Conservation (phyloP, 2,888 invertebrate genomes). For the Cepaea hortensis region DNA sequence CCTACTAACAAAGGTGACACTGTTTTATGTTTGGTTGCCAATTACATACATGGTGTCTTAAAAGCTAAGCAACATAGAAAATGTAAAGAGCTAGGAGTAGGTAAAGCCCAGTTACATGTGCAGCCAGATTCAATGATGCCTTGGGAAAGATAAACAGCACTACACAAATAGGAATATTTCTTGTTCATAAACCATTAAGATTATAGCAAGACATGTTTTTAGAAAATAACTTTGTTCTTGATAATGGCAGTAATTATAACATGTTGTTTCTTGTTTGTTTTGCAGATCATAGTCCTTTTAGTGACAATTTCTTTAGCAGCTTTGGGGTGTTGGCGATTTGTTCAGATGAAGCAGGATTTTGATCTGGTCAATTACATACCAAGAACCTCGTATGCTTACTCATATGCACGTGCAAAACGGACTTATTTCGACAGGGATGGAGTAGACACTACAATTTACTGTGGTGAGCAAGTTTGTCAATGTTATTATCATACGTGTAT, state of each 20-base stretch:
- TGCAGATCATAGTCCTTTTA: constrained; percentile 74
- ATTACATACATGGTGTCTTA: not conserved
- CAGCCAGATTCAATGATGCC: too few species aligned
- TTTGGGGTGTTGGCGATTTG: constrained; percentile 81
- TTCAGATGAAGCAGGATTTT: constrained; percentile 85
- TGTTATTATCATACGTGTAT: not conserved
- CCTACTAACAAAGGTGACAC: constrained; percentile 81
- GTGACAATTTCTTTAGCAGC: constrained; percentile 81
- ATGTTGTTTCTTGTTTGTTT: not conserved
- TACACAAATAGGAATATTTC: too few species aligned
- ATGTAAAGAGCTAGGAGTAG: not conserved
- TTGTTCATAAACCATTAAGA: too few species aligned
- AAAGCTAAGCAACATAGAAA: not conserved
- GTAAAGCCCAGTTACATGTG: too few species aligned
- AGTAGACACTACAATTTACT: constrained; percentile 61
- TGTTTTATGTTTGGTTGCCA: not conserved
- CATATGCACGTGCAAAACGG: constrained; percentile 58
- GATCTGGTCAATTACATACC: constrained; percentile 89
- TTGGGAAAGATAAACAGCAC: too few species aligned
- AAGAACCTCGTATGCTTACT: constrained; percentile 81
- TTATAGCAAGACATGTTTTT: too few species aligned
- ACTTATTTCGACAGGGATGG: constrained; percentile 60
- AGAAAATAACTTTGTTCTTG: too few species aligned
- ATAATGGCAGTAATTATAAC: too few species aligned
- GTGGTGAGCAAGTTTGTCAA: constrained; percentile 57